These are phyloP conservation scores for Helicorthomorpha holstii DNA, from an alignment of 1,140 invertebrate genomes.

Conservation along the genomic window DNA sequence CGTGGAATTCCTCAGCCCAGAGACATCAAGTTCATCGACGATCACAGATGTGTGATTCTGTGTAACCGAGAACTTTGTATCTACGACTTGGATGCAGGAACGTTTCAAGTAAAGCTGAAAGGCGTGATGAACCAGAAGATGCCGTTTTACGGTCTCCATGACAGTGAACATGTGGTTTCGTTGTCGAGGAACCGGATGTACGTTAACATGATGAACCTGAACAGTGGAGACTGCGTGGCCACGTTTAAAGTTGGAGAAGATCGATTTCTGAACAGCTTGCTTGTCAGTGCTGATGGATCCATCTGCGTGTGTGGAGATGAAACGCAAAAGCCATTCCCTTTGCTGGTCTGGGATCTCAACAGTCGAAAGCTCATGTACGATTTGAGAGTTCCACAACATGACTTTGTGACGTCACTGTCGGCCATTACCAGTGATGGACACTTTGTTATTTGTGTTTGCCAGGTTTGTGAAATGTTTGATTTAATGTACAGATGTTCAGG, in stretches of 20 bases:
- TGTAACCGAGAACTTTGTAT: slow-evolving; percentile 60
- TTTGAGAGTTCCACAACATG: slow-evolving; percentile 67
- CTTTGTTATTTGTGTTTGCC: slow-evolving; percentile 39
- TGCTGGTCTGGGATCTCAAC: slow-evolving; percentile 70
- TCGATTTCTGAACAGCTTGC: slow-evolving; percentile 67
- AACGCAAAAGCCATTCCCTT: slow-evolving; percentile 73
- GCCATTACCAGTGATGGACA: slow-evolving; percentile 72
- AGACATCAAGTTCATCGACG: slow-evolving; percentile 31
- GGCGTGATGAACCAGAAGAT: slow-evolving; percentile 83
- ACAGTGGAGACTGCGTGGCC: slow-evolving; percentile 62
- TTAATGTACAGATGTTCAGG: too few relatives aligned
- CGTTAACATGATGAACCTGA: slow-evolving; percentile 71
- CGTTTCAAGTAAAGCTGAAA: slow-evolving; percentile 50
- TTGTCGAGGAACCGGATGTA: slow-evolving; percentile 75
- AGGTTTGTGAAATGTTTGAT: too few relatives aligned
- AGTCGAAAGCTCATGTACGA: slow-evolving; percentile 69
- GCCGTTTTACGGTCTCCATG: slow-evolving; percentile 70
- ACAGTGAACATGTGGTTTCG: slow-evolving; percentile 55
- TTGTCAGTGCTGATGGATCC: slow-evolving; percentile 70
- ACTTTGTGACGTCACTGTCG: slow-evolving; percentile 63
- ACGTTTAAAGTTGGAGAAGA: slow-evolving; percentile 76
- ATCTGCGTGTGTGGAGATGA: slow-evolving; percentile 77
- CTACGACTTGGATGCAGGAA: slow-evolving; percentile 56
- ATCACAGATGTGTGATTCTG: slow-evolving; percentile 53
- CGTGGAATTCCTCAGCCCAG: slow-evolving; percentile 32